phyloP scores from a whole-genome alignment of 2,113 vertebrate species.

The Erythrolamprus reginae region DNA sequence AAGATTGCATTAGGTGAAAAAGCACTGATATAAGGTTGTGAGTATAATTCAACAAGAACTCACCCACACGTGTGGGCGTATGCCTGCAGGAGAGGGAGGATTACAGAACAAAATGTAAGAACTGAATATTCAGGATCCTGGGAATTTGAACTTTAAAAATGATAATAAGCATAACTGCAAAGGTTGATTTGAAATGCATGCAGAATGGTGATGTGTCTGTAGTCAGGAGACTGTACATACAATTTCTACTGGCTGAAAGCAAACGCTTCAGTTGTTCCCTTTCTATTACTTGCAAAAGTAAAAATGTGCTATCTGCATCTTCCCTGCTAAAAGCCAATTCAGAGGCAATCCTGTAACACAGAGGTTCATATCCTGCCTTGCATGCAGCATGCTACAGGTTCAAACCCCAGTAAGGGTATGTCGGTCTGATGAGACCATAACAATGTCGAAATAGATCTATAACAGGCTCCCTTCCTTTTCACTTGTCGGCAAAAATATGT shows the following conservation, averaged over 20 bases:
- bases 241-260: too few relatives aligned
- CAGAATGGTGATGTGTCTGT: neutral
- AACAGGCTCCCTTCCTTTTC: too few relatives aligned
- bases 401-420: too few relatives aligned
- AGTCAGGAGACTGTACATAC: neutral
- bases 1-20: neutral
- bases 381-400: too few relatives aligned
- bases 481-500: too few relatives aligned
- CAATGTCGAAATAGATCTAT: too few relatives aligned
- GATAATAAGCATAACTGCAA: neutral
- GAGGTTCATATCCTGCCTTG: too few relatives aligned
- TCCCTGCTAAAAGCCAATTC: too few relatives aligned
- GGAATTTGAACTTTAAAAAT: neutral
- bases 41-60: neutral
- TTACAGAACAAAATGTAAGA: neutral
- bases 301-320: neutral
- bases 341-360: too few relatives aligned
- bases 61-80: neutral
- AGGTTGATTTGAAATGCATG: neutral
- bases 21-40: neutral
- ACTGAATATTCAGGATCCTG: neutral
- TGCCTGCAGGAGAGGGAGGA: neutral
- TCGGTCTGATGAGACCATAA: too few relatives aligned
- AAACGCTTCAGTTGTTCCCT: neutral
- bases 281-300: neutral